Evolutionary conservation across 2,113 vertebrate species (phyloP).

Genomic region (Trogon melanurus): DNA sequence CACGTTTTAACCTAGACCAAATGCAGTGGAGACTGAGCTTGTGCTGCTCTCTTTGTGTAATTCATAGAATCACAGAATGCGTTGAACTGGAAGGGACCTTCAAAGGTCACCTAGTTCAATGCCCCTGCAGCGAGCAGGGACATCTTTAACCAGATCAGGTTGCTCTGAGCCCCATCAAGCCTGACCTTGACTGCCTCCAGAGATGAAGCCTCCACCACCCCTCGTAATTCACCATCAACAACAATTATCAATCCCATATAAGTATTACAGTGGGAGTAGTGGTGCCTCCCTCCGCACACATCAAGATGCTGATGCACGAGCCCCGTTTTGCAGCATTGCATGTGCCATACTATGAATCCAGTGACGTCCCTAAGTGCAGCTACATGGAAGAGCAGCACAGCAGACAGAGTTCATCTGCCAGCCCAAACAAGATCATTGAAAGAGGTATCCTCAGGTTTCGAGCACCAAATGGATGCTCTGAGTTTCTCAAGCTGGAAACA

Average conservation of each 20-base stretch:
- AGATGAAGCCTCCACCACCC: no score
- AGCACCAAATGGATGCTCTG: neutral
- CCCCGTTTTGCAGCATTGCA: neutral
- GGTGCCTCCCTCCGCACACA: neutral
- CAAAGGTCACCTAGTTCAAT: no score
- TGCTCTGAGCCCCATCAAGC: no score
- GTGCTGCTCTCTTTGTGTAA: neutral
- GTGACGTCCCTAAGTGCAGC: neutral
- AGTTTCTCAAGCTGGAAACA: neutral
- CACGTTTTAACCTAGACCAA: neutral
- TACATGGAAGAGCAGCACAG: neutral
- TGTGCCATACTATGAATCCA: neutral
- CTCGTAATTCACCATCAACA: neutral
- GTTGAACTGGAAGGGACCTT: no score
- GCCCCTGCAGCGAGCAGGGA: no score
- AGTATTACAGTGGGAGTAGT: accelerated
- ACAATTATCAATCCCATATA: neutral
- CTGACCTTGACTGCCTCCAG: no score
- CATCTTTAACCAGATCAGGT: no score
- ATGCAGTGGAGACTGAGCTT: neutral
- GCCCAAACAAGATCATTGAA: neutral
- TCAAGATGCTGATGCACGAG: neutral
- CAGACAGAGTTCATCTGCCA: neutral
- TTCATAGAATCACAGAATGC: no score
- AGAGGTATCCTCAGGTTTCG: neutral